Evolutionary conservation across 2,113 vertebrate species (phyloP), one percentile per base, ranked within the genome.

Genomic region (Sitta europaea): DNA sequence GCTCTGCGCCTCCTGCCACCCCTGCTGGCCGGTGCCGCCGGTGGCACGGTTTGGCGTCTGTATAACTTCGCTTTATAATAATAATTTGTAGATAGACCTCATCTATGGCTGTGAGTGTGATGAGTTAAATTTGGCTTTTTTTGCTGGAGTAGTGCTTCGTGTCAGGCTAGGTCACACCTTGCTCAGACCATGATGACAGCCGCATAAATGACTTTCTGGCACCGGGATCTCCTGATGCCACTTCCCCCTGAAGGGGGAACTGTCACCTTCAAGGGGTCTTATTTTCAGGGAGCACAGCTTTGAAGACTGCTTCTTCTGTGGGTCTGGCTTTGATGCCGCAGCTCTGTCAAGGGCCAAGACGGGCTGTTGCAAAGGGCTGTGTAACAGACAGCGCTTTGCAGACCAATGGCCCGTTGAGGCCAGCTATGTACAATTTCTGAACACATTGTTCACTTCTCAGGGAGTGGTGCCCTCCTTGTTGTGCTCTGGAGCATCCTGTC

Each of bases 401-500:
- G 17, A 58, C 59, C 1, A 1, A n/a, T 62, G 80, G 76, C 42
- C 61, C 6, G 12, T 5, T 43, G 14, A 48, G 27, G 50, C 45
- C 53, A 72, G 62, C 58, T 66, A 3, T 53, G 35, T 45, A 50
- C 31, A 11, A 9, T 8, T 67, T 72, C 78, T 11, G 42, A 68
- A 53, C 54, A 45, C 47, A 59, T 19, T 73, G 77, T 78, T 95
- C 62, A 22, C 40, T 68, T 62, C 51, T 16, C 35, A 68, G 85
- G 87, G 75, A 89, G 85, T 68, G 77, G 74, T 79, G 35, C 66
- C 55, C 85, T 95, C 87, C 87, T 75, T 81, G 72, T 47, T 33
- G 21, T 28, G 10, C 24, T 54, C 38, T 38, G 48, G 51, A 83
- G 59, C 66, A 67, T 88, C 59, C 40, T 27, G 54, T 53, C 57